A percentile compares a stretch with the other conserved stretches of the same genome.
Evolutionary conservation across 1,140 invertebrate species (phyloP).

Genomic region (Rhysida immarginata): DNA sequence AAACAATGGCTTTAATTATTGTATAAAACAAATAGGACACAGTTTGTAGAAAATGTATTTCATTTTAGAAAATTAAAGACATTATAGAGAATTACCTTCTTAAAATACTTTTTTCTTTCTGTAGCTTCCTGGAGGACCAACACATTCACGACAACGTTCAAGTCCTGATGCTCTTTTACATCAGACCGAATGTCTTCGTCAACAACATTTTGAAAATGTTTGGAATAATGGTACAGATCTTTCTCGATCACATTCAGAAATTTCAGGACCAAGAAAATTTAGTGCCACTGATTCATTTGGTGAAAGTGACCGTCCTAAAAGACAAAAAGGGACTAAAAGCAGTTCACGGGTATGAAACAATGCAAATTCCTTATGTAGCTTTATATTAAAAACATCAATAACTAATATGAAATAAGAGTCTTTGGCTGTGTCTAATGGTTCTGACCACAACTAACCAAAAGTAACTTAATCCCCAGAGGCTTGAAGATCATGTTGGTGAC

Average conservation of each 20-base stretch:
- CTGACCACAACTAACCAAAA: too few species aligned
- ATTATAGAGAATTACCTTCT: too few species aligned
- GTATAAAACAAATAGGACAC: too few species aligned
- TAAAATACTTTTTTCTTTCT: too few species aligned
- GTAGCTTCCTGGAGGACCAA: slow-evolving; percentile 1
- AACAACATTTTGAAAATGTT: slow-evolving; percentile 2
- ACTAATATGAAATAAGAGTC: too few species aligned
- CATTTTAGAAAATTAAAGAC: too few species aligned
- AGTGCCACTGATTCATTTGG: slow-evolving; percentile 1
- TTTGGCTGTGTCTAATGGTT: too few species aligned
- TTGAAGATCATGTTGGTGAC: too few species aligned
- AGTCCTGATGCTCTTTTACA: slow-evolving; percentile 18
- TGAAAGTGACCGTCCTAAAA: background rate
- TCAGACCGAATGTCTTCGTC: slow-evolving; percentile 12
- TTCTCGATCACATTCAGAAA: slow-evolving; percentile 9
- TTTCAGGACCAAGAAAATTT: background rate
- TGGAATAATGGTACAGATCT: slow-evolving; percentile 6
- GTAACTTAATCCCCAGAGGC: too few species aligned
- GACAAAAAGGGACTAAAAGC: background rate
- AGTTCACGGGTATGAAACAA: background rate
- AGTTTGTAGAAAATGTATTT: too few species aligned
- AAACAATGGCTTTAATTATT: too few species aligned
- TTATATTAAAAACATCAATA: background rate
- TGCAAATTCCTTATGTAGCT: too few species aligned
- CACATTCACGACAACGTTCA: slow-evolving; percentile 19